Evolutionary conservation across 1,140 invertebrate species (phyloP).

Genomic region (Drosophila triauraria): DNA sequence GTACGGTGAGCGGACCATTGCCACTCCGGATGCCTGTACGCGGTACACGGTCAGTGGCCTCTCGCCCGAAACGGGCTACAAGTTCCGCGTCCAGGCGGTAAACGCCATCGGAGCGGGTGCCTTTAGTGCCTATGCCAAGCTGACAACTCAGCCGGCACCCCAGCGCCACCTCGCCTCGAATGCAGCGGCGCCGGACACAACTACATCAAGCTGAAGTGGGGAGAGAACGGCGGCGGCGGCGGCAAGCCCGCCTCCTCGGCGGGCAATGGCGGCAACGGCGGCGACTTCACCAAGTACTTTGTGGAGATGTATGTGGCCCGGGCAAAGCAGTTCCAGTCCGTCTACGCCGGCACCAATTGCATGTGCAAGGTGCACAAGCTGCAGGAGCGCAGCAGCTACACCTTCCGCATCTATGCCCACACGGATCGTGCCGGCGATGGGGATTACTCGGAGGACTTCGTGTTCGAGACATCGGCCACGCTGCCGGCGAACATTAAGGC

Average conservation of each 20-base stretch:
- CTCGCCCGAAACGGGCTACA: slow-evolving; percentile 87
- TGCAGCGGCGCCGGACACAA: slow-evolving; percentile 91
- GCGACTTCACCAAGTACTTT: slow-evolving; percentile 90
- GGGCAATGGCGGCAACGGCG: slow-evolving; percentile 15
- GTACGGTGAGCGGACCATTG: slow-evolving; percentile 87
- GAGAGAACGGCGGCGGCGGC: slow-evolving; percentile 84
- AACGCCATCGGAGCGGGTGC: slow-evolving; percentile 93
- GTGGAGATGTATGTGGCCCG: slow-evolving; percentile 91
- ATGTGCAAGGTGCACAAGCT: slow-evolving; percentile 93
- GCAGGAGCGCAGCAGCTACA: slow-evolving; percentile 91
- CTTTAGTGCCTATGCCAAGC: slow-evolving; percentile 90
- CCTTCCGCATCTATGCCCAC: slow-evolving; percentile 92
- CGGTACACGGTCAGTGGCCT: slow-evolving; percentile 86
- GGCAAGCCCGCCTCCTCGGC: slow-evolving; percentile 45
- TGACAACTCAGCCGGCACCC: slow-evolving; percentile 91
- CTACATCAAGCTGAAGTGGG: slow-evolving; percentile 94
- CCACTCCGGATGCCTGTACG: slow-evolving; percentile 86
- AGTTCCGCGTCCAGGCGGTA: slow-evolving; percentile 92
- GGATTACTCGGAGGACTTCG: slow-evolving; percentile 89
- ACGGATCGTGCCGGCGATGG: slow-evolving; percentile 93
- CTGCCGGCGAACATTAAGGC: slow-evolving; percentile 92
- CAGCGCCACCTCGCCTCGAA: slow-evolving; percentile 90
- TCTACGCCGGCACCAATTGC: slow-evolving; percentile 91
- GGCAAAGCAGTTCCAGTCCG: slow-evolving; percentile 89
- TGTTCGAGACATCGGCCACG: slow-evolving; percentile 90